Conservation (phyloP, 92 coral and sea anemone genomes). For the Porites evermanni region DNA sequence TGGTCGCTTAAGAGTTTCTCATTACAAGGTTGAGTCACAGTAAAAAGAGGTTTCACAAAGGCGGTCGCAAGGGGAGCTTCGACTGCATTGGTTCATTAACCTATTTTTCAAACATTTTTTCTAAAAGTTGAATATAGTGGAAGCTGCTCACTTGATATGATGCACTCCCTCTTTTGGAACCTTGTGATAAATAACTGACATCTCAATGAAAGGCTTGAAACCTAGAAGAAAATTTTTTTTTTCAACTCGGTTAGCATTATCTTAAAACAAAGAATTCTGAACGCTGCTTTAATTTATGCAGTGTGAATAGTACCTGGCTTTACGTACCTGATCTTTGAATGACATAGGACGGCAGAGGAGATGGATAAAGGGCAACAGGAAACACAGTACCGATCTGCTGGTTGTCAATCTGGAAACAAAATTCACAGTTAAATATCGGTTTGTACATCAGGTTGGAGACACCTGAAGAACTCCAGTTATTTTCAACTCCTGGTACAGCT, state of each 20-base stretch:
- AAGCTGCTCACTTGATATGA: conserved; percentile 81
- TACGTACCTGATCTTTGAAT: conserved; percentile 77
- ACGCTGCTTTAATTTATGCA: background rate
- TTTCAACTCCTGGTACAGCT: no score
- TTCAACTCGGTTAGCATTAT: no score
- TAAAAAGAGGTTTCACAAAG: background rate
- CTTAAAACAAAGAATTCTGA: no score
- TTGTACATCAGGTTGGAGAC: background rate
- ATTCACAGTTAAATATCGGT: background rate
- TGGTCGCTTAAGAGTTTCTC: no score
- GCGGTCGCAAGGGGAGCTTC: no score
- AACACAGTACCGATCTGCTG: conserved; percentile 93
- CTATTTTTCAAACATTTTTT: background rate
- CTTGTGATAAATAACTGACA: conserved; percentile 88
- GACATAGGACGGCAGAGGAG: conserved; percentile 82
- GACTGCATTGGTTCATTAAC: background rate
- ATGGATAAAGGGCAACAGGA: conserved; percentile 94
- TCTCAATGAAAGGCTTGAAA: conserved; percentile 92
- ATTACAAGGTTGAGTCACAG: no score
- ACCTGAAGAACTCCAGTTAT: no score
- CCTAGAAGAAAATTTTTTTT: conserved; percentile 40
- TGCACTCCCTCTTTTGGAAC: conserved; percentile 73
- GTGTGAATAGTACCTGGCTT: background rate
- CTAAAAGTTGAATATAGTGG: background rate
- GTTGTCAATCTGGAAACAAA: conserved; percentile 83